Base-by-base conservation (phyloP, 2,888 invertebrate species). In the Pseudococcus longispinus region DNA sequence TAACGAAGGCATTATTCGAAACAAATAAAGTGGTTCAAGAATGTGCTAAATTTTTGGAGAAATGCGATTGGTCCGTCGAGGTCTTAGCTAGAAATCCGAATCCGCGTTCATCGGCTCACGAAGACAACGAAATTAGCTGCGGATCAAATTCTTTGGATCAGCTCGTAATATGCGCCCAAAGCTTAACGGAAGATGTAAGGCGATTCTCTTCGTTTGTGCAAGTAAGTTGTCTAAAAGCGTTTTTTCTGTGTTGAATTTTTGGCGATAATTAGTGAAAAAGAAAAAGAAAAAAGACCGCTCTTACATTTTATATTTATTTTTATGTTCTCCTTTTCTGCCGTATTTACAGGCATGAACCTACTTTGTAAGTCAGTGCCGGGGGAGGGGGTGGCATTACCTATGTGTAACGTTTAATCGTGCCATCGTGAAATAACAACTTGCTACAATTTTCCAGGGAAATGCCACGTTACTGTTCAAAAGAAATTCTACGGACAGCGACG, bases 171-270 rank as follows among this genome's bases (percentile, higher is more conserved):
- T 96, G 96, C 90, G 95, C 97, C 20, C 93, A 96, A 90, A 95
- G 96, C 11, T 93, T 98, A 42, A 96, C 95, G 0, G 96, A 96
- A 90, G 97, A 98, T 91, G 96, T 97, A 60, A 93, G 96, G 89
- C 95, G 96, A 90, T 95, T 96, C 20, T 95, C 97, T 23, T 96
- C 97, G 18, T 96, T 97, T 90, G 97, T 98, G 89, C 97, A 93
- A 90, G 91, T 91, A 89, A 88, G 87, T 84, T 44, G 42, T 1
- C 42, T n/a, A 32, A 46, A 26, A 90, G 90, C 77, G 2, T n/a
- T n/a, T n/a, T n/a, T n/a, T n/a, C n/a, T n/a, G n/a, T n/a, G n/a
- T n/a, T n/a, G n/a, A n/a, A n/a, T n/a, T n/a, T n/a, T n/a, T n/a
- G n/a, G n/a, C n/a, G n/a, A n/a, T n/a, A n/a, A n/a, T n/a, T n/a